phyloP scores from a whole-genome alignment of 2,797 vertebrate species.

The Darevskia nairensis region DNA sequence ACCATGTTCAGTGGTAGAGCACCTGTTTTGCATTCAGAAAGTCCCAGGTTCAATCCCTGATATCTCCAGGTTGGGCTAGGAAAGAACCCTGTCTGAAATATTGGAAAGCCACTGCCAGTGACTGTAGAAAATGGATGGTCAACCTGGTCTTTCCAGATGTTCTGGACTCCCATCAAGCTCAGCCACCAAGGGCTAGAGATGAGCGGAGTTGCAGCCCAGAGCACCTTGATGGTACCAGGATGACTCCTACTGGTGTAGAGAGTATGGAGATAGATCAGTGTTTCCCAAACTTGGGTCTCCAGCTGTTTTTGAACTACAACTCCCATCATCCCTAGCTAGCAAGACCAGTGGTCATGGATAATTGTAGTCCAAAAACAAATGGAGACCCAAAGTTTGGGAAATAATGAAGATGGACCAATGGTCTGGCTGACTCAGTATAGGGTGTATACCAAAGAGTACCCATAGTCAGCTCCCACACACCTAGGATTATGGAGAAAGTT shows the following conservation, averaged over 20 bases:
- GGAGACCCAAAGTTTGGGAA: too few species aligned
- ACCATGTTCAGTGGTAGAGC: background rate
- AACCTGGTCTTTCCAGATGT: background rate
- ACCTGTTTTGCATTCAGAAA: background rate
- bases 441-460: background rate
- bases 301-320: too few species aligned
- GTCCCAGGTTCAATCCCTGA: background rate
- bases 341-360: too few species aligned
- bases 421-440: background rate
- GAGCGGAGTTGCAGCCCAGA: background rate
- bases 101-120: background rate
- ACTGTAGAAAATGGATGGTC: too few species aligned
- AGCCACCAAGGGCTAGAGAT: background rate
- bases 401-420: background rate
- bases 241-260: background rate
- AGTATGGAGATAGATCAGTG: background rate
- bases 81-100: background rate
- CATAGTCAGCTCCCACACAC: background rate
- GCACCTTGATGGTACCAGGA: background rate
- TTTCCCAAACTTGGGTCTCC: too few species aligned
- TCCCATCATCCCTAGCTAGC: too few species aligned
- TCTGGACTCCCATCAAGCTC: background rate
- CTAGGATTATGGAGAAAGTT: background rate
- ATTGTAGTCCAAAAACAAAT: too few species aligned
- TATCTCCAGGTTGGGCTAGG: background rate